Base-by-base conservation (phyloP, 2,113 vertebrate species). In the Agelaius phoeniceus region DNA sequence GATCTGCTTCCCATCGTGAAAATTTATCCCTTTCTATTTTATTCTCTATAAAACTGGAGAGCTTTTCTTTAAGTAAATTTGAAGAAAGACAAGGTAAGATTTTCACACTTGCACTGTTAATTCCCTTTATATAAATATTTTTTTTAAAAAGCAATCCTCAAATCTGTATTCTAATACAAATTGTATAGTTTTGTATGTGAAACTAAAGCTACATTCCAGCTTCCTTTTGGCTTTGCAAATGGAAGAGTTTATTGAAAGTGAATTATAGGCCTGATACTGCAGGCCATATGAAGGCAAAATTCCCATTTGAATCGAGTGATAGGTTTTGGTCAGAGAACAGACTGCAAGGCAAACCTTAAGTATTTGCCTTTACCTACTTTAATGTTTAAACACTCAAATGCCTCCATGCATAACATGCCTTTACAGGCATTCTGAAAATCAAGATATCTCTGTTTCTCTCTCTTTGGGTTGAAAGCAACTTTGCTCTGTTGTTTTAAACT, bases 1-100 rank as follows among this genome's bases (percentile, higher is more conserved):
- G 55, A 99, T 99, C 98, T 99, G 99, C 97, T 99, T 99, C 96
- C 99, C 99, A 52, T 99, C 99, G 79, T 99, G 98, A 98, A 97
- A 75, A 89, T 96, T 98, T 95, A 91, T 92, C 96, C 83, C 49
- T 66, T 83, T 93, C 95, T 95, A 68, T 84, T 79, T 96, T 87
- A 74, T 95, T 69, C 71, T 97, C 27, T 94, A 11, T 86, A 97
- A 96, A 98, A 98, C 98, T 98, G 98, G 97, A 98, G 96, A 97
- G 71, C 67, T 92, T 94, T 95, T 90, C 77, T 96, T 97, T 96
- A 77, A 85, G 30, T 85, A 39, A 67, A 44, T 91, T 67, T 89
- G 86, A 95, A 91, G 94, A 97, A 97, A 93, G 65, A 95, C 90
- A 85, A 97, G 91, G 86, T 97, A 96, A 95, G 92, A 92, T 86